These are phyloP conservation scores for Dinoponera quadriceps DNA, from an alignment of 1,140 invertebrate genomes.

Conservation along the genomic window DNA sequence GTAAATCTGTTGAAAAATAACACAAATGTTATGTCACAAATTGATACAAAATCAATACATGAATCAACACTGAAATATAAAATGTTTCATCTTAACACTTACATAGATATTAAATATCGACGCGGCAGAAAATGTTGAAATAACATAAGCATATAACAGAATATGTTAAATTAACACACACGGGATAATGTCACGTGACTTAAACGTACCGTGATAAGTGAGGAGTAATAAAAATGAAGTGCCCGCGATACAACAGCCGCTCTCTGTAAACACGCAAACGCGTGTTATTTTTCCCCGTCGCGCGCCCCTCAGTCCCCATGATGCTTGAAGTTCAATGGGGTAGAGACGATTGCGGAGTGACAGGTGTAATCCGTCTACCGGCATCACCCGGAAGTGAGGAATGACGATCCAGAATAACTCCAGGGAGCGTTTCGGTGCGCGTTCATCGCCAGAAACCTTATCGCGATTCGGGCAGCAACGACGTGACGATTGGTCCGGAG, in stretches of 20 bases:
- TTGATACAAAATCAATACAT: no score
- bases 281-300: neutral
- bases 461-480: slow-evolving; percentile 78
- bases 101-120: no score
- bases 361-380: slow-evolving; percentile 66
- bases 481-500: slow-evolving; percentile 79
- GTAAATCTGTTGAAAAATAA: no score
- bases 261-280: neutral
- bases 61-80: no score
- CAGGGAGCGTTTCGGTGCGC: slow-evolving; percentile 75
- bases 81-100: no score
- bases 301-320: neutral
- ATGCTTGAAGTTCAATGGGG: slow-evolving; percentile 24
- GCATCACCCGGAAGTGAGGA: slow-evolving; percentile 75
- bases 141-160: no score
- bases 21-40: no score
- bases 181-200: no score
- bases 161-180: no score
- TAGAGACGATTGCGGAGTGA: slow-evolving; percentile 57
- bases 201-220: no score
- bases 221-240: no score
- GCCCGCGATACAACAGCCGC: neutral
- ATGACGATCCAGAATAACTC: slow-evolving; percentile 80
- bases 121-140: no score
- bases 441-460: slow-evolving; percentile 80